Evolutionary conservation across 2,888 invertebrate species (phyloP), one percentile per base, ranked within the genome.

Genomic region (Pogonocherus hispidulus): DNA sequence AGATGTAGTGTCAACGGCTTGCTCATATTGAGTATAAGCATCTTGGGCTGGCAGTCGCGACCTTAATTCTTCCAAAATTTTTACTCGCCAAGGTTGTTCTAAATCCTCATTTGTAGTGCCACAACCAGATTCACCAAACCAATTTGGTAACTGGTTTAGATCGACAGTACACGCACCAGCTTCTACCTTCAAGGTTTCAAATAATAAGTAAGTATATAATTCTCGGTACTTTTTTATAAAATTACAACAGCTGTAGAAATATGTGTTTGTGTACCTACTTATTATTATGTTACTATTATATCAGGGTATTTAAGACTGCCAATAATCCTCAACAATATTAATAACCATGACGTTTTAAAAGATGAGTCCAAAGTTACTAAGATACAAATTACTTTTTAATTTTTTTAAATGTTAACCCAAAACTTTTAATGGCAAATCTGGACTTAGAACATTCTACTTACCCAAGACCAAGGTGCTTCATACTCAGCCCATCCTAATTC

Each of bases 1-100:
- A 0, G 95, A 95, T 19, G 93, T 92, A 80, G 93, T 92, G 85
- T 95, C 95, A 59, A 95, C 89, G 22, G 95, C 95, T 79, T 91
- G 89, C 78, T 93, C 92, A 85, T 92, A 95, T 66, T 88, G 86
- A 6, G 69, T 37, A 18, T 65, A 74, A 1, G 35, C 56, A 23
- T 86, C 86, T 74, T 81, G 67, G 4, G 72, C 72, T 1, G 78
- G 76, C 23, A 83, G 67, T 77, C 93, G 88, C 52, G 82, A 83
- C 82, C 90, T 91, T 47, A 96, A 86, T 77, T 89, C 89, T 54
- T 91, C 89, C 64, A 95, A 86, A 80, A 95, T 92, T 75, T 90
- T 87, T 66, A 91, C 86, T 69, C 95, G 88, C 95, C 96, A 96
- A 27, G 91, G 90, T 76, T 93, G 90, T 71, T 89, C 88, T 37